Conservation (phyloP, 2,888 invertebrate species). For the Labia minor region DNA sequence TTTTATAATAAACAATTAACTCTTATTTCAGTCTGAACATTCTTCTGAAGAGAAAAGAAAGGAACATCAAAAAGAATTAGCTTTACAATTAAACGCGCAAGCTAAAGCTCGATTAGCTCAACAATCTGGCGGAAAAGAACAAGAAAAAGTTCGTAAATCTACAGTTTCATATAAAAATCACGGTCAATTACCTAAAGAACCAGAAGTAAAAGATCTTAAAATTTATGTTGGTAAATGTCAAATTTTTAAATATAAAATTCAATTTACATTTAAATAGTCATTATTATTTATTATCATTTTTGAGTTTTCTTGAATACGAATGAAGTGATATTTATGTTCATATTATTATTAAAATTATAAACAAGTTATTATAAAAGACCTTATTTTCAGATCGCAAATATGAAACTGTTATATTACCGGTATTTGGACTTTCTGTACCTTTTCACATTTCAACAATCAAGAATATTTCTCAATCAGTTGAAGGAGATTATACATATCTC, state of each 20-base stretch:
- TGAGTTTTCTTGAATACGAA: too few species aligned
- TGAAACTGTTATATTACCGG: conserved; percentile 95
- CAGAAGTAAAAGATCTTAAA: conserved; percentile 86
- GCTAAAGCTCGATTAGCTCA: conserved; percentile 87
- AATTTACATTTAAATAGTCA: too few species aligned
- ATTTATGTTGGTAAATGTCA: conserved; percentile 73
- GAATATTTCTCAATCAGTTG: conserved; percentile 96
- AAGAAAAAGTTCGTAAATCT: conserved; percentile 83
- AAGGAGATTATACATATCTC: conserved; percentile 97
- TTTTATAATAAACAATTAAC: not conserved
- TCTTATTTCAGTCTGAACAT: conserved; percentile 57
- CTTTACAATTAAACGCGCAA: conserved; percentile 78
- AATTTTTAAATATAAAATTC: not conserved
- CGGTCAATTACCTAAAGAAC: conserved; percentile 85
- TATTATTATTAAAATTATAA: too few species aligned
- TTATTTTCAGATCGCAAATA: conserved; percentile 79
- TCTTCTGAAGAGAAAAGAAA: conserved; percentile 96
- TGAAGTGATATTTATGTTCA: conserved; percentile 14
- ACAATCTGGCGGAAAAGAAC: conserved; percentile 72
- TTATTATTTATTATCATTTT: too few species aligned
- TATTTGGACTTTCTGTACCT: conserved; percentile 92
- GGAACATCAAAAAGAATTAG: conserved; percentile 91
- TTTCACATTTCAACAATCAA: conserved; percentile 99
- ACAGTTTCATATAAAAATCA: conserved; percentile 89
- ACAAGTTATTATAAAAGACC: too few species aligned